Evolutionary conservation across 2,797 vertebrate species (phyloP).

Genomic region (Lophotriccus pileatus): DNA sequence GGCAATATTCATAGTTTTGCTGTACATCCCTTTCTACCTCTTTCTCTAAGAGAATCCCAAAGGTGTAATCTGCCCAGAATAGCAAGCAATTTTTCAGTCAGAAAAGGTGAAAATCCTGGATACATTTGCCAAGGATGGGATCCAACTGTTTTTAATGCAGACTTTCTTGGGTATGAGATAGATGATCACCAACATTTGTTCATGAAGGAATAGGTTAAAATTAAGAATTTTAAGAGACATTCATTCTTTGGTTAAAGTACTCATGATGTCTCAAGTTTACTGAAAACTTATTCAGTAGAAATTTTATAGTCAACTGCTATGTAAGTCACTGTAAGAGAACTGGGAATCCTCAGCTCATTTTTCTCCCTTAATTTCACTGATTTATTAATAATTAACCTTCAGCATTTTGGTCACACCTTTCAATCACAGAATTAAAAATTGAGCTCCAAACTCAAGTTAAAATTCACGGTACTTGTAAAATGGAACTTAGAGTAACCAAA

Average conservation of each 20-base stretch:
- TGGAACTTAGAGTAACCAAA: not conserved
- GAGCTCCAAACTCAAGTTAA: not conserved
- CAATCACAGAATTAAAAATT: not conserved
- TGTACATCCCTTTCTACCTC: not conserved
- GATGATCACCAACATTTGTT: not conserved
- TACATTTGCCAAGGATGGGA: rapidly evolving
- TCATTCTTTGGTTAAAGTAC: not conserved
- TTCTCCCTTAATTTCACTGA: not conserved
- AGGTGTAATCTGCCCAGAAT: rapidly evolving
- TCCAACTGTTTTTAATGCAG: not conserved
- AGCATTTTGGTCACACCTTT: not conserved
- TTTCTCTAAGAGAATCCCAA: not conserved
- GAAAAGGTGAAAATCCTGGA: not conserved
- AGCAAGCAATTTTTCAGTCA: not conserved
- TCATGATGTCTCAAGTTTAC: not conserved
- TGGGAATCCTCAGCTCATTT: not conserved
- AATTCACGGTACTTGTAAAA: not conserved
- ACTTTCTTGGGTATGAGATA: not conserved
- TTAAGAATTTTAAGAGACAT: not conserved
- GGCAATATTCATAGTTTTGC: not conserved
- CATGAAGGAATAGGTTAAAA: not conserved
- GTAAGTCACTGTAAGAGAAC: not conserved
- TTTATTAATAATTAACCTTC: not conserved
- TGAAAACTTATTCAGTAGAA: not conserved
- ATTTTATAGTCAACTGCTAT: not conserved